Evolutionary conservation across 2,113 vertebrate species (phyloP).

Genomic region (Cephalopholis sonnerati): DNA sequence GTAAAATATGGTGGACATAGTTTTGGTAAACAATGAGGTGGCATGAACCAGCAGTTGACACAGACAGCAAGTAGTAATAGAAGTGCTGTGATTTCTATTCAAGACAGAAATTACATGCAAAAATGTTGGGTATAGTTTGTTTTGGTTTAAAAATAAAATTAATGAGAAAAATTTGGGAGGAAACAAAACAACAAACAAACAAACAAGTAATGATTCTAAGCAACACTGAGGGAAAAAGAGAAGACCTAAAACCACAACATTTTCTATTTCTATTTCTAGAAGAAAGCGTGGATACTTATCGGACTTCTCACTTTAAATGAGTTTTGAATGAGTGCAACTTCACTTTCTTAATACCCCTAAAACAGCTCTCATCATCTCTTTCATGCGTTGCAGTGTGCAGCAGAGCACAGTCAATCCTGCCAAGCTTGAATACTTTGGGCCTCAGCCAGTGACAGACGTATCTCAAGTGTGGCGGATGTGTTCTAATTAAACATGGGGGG

Average conservation of each 20-base stretch:
- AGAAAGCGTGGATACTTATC: neutral
- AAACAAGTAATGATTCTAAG: neutral
- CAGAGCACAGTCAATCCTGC: conserved; percentile 44
- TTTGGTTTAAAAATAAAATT: neutral
- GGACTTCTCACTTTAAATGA: neutral
- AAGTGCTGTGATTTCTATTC: neutral
- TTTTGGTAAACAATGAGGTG: neutral
- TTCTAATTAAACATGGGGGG: conserved; percentile 82
- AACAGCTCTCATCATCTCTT: conserved; percentile 32
- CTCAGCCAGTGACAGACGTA: conserved; percentile 64
- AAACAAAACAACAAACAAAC: too few relatives aligned
- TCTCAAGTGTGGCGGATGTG: conserved; percentile 75
- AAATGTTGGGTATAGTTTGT: neutral
- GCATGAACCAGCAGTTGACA: neutral
- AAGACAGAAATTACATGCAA: neutral
- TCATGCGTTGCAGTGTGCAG: conserved; percentile 51
- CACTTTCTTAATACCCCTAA: neutral
- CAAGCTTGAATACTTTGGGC: conserved; percentile 68
- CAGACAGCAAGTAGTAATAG: neutral
- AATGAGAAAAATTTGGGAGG: neutral
- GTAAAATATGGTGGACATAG: neutral
- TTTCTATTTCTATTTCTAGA: neutral
- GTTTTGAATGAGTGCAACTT: neutral
- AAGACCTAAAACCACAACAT: neutral
- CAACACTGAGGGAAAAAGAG: neutral